A percentile compares a stretch with the other conserved stretches of the same genome.
Conservation (phyloP, 2,797 vertebrate species). For the Ibycter americanus region DNA sequence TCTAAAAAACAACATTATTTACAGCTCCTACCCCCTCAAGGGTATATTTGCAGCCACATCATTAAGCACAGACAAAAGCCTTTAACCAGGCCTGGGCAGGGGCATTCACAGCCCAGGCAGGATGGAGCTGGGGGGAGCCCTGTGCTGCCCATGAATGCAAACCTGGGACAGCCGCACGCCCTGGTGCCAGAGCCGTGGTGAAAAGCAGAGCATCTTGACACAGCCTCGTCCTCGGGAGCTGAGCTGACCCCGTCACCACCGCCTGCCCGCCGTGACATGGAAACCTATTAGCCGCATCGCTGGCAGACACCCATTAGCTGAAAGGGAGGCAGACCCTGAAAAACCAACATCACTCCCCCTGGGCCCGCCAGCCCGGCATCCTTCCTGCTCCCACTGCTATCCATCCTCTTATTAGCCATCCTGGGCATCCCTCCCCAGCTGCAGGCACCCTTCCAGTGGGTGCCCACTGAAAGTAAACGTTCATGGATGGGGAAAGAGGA, state of each 20-base stretch:
- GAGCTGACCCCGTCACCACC: neutral
- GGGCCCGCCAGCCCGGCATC: neutral
- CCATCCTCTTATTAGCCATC: neutral
- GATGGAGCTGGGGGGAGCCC: neutral
- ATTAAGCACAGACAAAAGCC: constrained; percentile 11
- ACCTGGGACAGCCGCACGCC: neutral
- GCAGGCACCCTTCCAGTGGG: neutral
- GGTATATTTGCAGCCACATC: neutral
- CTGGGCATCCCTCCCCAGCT: neutral
- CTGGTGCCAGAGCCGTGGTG: accelerated
- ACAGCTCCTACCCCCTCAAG: neutral
- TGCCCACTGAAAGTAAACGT: accelerated
- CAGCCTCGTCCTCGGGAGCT: neutral
- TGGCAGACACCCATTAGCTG: neutral
- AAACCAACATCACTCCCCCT: neutral
- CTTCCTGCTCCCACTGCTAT: neutral
- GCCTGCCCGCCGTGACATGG: neutral
- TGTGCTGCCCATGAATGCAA: neutral
- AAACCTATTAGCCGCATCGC: neutral
- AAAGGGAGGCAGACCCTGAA: neutral
- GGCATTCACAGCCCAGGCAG: neutral
- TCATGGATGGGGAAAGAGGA: neutral
- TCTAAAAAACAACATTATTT: neutral
- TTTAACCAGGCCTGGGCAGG: neutral
- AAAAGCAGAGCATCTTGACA: neutral